Conservation (phyloP, 92 coral and sea anemone genomes). For the Diadumene lineata region DNA sequence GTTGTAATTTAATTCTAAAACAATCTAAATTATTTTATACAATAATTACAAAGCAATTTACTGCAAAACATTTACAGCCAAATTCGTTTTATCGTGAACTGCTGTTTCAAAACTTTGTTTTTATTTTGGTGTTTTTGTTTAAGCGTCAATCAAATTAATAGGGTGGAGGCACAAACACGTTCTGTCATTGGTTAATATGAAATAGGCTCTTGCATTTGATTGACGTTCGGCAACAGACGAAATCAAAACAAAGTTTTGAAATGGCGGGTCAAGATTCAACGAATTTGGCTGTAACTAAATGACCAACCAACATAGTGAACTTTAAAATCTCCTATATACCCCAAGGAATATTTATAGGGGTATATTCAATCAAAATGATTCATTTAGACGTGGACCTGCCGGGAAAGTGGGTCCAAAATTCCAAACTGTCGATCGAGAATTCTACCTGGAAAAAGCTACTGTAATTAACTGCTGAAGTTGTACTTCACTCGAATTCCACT, state of each 20-base stretch:
- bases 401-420: neutral
- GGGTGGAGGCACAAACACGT: too few species aligned
- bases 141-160: too few species aligned
- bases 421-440: neutral
- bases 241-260: too few species aligned
- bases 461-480: neutral
- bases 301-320: neutral
- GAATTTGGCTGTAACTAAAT: conserved; percentile 14
- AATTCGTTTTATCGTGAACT: too few species aligned
- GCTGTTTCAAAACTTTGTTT: too few species aligned
- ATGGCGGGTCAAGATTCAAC: too few species aligned
- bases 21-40: conserved; percentile 25
- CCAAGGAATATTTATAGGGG: neutral
- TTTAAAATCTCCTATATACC: conserved; percentile 1
- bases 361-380: neutral
- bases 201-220: too few species aligned
- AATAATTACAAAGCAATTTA: neutral
- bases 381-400: neutral
- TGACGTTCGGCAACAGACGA: too few species aligned
- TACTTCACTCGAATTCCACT: neutral
- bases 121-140: too few species aligned
- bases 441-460: too few species aligned
- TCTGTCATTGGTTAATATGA: too few species aligned
- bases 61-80: too few species aligned
- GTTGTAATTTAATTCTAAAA: neutral